Evolutionary conservation across 30 jellyfish, hydroid and myxozoan species (phyloP).

Genomic region (Pelagia noctiluca): DNA sequence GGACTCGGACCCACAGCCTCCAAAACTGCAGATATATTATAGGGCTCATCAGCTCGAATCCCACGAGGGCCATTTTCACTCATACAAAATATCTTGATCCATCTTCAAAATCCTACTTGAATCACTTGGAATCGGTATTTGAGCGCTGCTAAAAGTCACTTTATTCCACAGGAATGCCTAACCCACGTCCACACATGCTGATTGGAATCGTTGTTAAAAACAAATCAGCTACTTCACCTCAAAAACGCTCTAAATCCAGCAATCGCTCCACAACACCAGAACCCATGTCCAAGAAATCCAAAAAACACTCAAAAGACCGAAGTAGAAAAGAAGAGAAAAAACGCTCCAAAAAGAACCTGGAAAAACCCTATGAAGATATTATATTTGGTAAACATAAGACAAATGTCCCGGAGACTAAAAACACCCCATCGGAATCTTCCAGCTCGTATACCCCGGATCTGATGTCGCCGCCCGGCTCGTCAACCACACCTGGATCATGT

Average conservation of each 20-base stretch:
- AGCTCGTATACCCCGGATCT: conserved; percentile 60
- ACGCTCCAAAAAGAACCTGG: not conserved
- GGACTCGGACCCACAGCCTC: no score
- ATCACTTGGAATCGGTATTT: no score
- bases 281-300: conserved; percentile 46
- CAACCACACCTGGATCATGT: conserved; percentile 10
- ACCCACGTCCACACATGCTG: conserved; percentile 98
- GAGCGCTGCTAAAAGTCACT: no score
- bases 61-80: no score
- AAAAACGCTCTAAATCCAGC: conserved; percentile 51
- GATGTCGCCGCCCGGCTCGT: conserved; percentile 39
- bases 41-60: no score
- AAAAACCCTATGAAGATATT: conserved; percentile 37
- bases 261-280: conserved; percentile 45
- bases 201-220: conserved; percentile 83
- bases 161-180: conserved; percentile 78
- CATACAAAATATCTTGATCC: no score
- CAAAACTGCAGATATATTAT: no score
- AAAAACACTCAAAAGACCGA: conserved; percentile 32
- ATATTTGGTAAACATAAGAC: conserved; percentile 58
- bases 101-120: no score
- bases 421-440: conserved; percentile 47
- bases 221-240: conserved; percentile 27
- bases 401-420: conserved; percentile 7
- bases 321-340: conserved; percentile 48